Evolutionary conservation across 2,888 invertebrate species (phyloP).

Genomic region (Drosophila peninsularis): DNA sequence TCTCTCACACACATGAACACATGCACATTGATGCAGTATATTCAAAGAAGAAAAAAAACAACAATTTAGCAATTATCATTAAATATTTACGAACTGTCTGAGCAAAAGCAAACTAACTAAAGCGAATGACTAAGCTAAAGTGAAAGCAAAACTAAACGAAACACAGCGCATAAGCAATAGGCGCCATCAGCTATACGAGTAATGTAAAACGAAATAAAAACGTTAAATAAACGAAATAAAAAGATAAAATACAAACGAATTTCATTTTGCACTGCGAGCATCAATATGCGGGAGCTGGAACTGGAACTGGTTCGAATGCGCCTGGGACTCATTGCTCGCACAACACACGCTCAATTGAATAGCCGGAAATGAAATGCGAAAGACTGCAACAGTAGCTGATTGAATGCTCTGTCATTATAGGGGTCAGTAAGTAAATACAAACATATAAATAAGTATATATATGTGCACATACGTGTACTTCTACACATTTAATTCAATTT

Average conservation of each 20-base stretch:
- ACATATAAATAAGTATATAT: not conserved
- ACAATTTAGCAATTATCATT: slow-evolving; percentile 75
- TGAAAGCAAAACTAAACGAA: slow-evolving; percentile 44
- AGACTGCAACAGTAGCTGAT: slow-evolving; percentile 53
- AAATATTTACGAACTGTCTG: slow-evolving; percentile 68
- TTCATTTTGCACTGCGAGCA: slow-evolving; percentile 42
- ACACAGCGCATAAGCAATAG: slow-evolving; percentile 45
- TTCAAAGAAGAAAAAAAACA: slow-evolving; percentile 29
- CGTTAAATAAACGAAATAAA: slow-evolving; percentile 63
- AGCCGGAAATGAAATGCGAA: slow-evolving; percentile 48
- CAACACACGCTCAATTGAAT: slow-evolving; percentile 55
- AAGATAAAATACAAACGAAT: slow-evolving; percentile 32
- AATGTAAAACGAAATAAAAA: slow-evolving; percentile 62
- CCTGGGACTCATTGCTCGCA: slow-evolving; percentile 19
- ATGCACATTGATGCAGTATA: slow-evolving; percentile 59
- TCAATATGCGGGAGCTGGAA: slow-evolving; percentile 29
- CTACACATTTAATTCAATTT: slow-evolving; percentile 26
- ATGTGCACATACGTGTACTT: slow-evolving; percentile 4
- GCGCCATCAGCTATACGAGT: slow-evolving; percentile 55
- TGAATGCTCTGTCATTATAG: slow-evolving; percentile 53
- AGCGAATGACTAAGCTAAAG: slow-evolving; percentile 55
- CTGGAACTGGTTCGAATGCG: slow-evolving; percentile 14
- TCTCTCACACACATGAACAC: slow-evolving; percentile 10
- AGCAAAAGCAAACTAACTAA: slow-evolving; percentile 73
- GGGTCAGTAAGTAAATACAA: slow-evolving; percentile 50